These are phyloP conservation scores for Pseudorhiza aurosa DNA, from an alignment of 30 jellyfish, hydroid and myxozoan species.

Conservation along the genomic window DNA sequence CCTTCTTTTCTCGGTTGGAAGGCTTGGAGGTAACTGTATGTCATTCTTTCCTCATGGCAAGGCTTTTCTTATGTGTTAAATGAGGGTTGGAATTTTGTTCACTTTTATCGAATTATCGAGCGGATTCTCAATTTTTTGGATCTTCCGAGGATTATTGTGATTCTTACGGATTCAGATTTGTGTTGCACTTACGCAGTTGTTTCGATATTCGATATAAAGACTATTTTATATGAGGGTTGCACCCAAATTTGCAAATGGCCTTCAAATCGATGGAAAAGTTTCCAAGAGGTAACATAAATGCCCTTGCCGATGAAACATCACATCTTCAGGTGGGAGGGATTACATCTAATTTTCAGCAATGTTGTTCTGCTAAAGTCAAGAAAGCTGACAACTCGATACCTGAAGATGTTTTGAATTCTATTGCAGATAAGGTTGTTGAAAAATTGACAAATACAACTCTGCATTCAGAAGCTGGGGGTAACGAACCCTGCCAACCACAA, in stretches of 20 bases:
- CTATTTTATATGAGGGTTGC: slow-evolving; percentile 31
- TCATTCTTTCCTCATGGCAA: too few species aligned
- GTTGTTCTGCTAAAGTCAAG: slow-evolving; percentile 28
- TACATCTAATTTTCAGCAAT: background rate
- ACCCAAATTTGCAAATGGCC: slow-evolving; percentile 39
- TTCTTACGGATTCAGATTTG: too few species aligned
- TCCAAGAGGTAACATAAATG: background rate
- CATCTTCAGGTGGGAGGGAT: slow-evolving; percentile 11
- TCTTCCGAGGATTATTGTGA: too few species aligned
- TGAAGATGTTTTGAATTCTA: slow-evolving; percentile 10
- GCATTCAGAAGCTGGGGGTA: slow-evolving; percentile 54
- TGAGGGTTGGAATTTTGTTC: too few species aligned
- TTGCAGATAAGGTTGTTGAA: slow-evolving; percentile 61
- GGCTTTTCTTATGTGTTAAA: too few species aligned
- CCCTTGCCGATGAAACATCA: slow-evolving; percentile 37
- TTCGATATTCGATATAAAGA: too few species aligned
- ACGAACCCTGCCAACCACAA: slow-evolving; percentile 23
- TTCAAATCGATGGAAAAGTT: slow-evolving; percentile 24
- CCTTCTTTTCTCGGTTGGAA: too few species aligned
- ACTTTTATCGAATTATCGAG: too few species aligned
- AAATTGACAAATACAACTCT: slow-evolving; percentile 18
- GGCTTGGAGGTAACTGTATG: too few species aligned
- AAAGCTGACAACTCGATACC: slow-evolving; percentile 27
- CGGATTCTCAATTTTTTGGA: too few species aligned
- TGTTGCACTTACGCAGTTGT: too few species aligned